phyloP scores from a whole-genome alignment of 2,113 vertebrate genomes.

The Tiliqua scincoides region DNA sequence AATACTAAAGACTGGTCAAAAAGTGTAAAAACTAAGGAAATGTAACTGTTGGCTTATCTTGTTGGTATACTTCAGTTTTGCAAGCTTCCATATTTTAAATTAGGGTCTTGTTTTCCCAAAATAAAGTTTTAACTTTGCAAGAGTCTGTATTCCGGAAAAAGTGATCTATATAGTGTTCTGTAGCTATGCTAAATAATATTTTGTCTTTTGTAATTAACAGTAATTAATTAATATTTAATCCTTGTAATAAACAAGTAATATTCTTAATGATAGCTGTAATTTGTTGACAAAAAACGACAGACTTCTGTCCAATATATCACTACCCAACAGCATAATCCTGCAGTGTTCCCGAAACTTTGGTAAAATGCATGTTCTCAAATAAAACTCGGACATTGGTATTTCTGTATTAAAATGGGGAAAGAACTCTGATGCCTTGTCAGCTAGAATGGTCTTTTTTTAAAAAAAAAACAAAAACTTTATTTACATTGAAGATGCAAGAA shows the following conservation, averaged over 20 bases:
- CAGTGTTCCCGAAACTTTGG: background rate
- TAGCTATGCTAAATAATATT: background rate
- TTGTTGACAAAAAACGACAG: background rate
- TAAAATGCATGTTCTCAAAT: background rate
- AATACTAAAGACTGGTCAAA: conserved; percentile 24
- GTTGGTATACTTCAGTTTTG: background rate
- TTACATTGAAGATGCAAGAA: background rate
- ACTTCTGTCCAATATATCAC: too few species aligned
- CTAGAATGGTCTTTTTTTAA: background rate
- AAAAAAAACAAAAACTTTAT: conserved; percentile 7
- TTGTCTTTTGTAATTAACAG: too few species aligned
- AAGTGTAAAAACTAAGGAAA: background rate
- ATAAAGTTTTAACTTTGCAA: background rate
- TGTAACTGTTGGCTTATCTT: background rate
- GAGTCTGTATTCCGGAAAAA: background rate
- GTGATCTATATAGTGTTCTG: background rate
- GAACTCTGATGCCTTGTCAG: background rate
- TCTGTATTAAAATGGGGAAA: background rate
- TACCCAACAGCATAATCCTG: too few species aligned
- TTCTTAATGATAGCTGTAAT: background rate
- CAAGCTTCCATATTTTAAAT: background rate
- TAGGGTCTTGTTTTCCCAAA: conserved; percentile 3
- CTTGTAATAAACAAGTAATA: too few species aligned
- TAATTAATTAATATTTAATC: too few species aligned
- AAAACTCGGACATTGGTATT: conserved; percentile 21